A percentile compares a stretch with the other conserved stretches of the same genome.
Conservation (phyloP, 1,140 invertebrate genomes). For the Caenorhabditis inopinata region DNA sequence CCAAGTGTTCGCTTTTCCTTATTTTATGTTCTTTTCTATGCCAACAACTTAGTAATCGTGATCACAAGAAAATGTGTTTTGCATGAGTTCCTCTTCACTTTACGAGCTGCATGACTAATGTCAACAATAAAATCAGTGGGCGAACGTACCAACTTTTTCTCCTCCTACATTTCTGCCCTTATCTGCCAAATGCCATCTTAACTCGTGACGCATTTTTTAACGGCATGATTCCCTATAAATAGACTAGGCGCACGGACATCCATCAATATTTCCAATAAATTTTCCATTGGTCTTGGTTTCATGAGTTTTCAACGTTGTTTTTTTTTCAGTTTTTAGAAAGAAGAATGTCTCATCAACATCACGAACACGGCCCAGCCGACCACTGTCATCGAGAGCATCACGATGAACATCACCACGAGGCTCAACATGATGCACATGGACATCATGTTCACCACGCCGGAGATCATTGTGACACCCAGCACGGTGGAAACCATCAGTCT, state of each 20-base stretch:
- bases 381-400: background rate
- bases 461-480: slow-evolving; percentile 8
- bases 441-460: background rate
- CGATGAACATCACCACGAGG: background rate
- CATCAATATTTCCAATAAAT: too few species aligned
- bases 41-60: background rate
- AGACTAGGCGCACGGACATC: background rate
- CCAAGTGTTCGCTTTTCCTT: too few species aligned
- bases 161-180: background rate
- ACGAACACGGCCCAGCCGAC: background rate
- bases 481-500: background rate
- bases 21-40: too few species aligned
- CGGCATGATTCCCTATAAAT: background rate
- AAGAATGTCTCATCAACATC: slow-evolving; percentile 13
- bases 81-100: background rate
- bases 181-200: slow-evolving; percentile 15
- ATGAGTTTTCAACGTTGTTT: too few species aligned
- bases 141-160: background rate
- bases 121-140: background rate
- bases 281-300: too few species aligned
- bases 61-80: background rate
- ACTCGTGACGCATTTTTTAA: background rate
- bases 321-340: background rate
- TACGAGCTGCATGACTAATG: background rate
- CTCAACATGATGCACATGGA: background rate